Percentiles rank a stretch among this genome's conserved stretches.
phyloP scores from a whole-genome alignment of 2,113 vertebrate species.

The Damaliscus lunatus region DNA sequence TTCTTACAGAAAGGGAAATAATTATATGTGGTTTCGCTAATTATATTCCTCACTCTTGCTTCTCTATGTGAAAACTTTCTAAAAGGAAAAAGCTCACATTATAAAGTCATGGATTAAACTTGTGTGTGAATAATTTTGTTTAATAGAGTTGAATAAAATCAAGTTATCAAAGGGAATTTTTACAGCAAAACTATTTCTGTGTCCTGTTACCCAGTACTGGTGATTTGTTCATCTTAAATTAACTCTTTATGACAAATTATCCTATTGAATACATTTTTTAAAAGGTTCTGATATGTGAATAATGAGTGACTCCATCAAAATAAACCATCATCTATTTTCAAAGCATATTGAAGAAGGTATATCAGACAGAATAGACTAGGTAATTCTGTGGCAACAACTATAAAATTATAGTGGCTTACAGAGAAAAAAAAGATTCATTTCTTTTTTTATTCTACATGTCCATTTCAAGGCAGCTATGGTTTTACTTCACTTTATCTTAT shows the following conservation, averaged over 20 bases:
- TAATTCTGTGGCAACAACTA: background rate
- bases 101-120: conserved; percentile 13
- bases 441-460: background rate
- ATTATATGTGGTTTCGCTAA: background rate
- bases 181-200: background rate
- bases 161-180: background rate
- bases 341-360: background rate
- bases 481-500: background rate
- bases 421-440: background rate
- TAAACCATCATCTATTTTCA: background rate
- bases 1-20: background rate
- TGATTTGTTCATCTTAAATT: conserved; percentile 8
- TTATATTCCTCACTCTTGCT: background rate
- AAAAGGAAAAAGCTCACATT: background rate
- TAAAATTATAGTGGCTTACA: background rate
- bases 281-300: background rate
- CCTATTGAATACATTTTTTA: background rate
- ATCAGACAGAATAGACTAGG: background rate
- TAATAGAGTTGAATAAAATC: background rate
- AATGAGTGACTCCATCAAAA: background rate
- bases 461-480: background rate
- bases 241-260: background rate
- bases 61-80: background rate
- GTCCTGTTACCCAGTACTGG: background rate
- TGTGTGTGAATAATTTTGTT: conserved; percentile 12